Evolutionary conservation across 2,888 invertebrate species (phyloP), one percentile per base, ranked within the genome.

Genomic region (Acrobasis repandana): DNA sequence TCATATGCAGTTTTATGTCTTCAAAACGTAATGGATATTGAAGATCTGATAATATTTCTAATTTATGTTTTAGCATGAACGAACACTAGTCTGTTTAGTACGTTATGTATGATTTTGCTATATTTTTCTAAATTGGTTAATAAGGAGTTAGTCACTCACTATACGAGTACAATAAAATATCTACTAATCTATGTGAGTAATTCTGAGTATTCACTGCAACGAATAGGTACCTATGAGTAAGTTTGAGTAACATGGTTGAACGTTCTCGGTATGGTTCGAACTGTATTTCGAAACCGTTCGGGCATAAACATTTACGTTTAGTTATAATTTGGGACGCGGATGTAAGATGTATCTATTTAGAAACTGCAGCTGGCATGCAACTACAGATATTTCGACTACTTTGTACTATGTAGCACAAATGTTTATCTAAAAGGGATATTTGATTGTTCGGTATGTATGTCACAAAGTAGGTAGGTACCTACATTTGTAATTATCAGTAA

Each of bases 281-380:
- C 85, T 85, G 85, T 76, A 83, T 86, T 83, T 86, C 85, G 83
- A 86, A 86, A 87, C 80, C 76, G 84, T 79, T 82, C 69, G 74
- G 85, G 84, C 83, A 87, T 91, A 91, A 92, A 91, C 88, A 90
- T 84, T 83, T 83, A 81, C 77, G 73, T 78, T 75, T 76, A 77
- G 77, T 77, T 84, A 77, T 85, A 83, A 85, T 79, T 84, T 77
- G 78, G 77, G 79, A 85, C 76, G 80, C 83, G 83, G 85, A 83
- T 85, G 86, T 82, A 84, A 77, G 77, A 65, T 74, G 76, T 66
- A 65, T 76, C 82, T 85, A 84, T 80, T 84, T 82, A 80, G 72
- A 74, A 67, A 70, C 71, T 76, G 73, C 79, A 72, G 74, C 70
- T 65, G 54, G 77, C 76, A 72, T 75, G 72, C 73, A 74, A 69